Percentiles rank a stretch among this genome's conserved stretches.
phyloP scores from a whole-genome alignment of 1,140 invertebrate species.

The Asbolus verrucosus region DNA sequence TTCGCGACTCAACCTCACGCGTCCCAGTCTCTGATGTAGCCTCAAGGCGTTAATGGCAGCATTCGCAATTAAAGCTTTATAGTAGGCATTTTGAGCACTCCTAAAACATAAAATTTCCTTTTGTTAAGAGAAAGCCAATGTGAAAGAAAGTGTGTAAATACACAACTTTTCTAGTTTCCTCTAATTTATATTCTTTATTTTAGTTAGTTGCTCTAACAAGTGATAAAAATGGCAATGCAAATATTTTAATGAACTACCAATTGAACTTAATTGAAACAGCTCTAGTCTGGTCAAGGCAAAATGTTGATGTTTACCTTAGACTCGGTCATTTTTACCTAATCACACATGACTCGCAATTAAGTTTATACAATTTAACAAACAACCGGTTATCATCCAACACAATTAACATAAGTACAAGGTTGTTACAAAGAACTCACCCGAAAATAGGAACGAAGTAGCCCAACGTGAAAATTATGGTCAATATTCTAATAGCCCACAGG shows the following conservation, averaged over 20 bases:
- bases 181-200: no score
- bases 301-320: conserved; percentile 13
- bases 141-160: conserved; percentile 15
- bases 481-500: conserved; percentile 84
- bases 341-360: conserved; percentile 8
- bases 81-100: conserved; percentile 86
- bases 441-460: conserved; percentile 90
- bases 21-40: conserved; percentile 91
- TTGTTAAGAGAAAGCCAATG: neutral
- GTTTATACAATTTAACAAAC: conserved; percentile 1
- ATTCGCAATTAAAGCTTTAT: conserved; percentile 91
- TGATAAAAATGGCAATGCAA: no score
- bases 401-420: conserved; percentile 23
- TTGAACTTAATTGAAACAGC: conserved; percentile 8
- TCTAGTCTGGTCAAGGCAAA: conserved; percentile 25
- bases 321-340: neutral
- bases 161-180: conserved; percentile 5
- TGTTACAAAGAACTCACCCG: conserved; percentile 76
- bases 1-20: conserved; percentile 82
- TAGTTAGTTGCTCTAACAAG: no score
- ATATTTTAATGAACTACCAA: no score
- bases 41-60: conserved; percentile 93
- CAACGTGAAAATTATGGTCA: conserved; percentile 85
- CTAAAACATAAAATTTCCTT: conserved; percentile 67
- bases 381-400: conserved; percentile 9